Conservation (phyloP, 2,888 invertebrate species). For the Athalia cordata region DNA sequence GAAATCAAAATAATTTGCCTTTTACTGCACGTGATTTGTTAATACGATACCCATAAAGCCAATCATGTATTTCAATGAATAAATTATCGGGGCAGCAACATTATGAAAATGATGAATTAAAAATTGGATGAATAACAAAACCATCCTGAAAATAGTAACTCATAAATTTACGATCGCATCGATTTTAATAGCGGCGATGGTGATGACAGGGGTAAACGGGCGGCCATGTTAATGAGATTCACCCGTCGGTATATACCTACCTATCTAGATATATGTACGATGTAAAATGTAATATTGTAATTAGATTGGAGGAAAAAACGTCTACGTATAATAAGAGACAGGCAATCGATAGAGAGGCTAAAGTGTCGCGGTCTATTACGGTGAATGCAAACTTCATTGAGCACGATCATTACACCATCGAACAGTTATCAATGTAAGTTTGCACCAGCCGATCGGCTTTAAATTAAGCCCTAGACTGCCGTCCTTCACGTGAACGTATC, state of each 20-base stretch:
- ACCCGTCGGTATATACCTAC: no score
- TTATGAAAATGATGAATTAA: neutral
- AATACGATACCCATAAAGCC: no score
- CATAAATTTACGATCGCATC: no score
- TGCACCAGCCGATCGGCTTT: no score
- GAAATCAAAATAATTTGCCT: neutral
- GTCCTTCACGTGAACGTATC: no score
- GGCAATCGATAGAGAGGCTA: constrained; percentile 24
- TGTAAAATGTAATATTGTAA: constrained; percentile 6
- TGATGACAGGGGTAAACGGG: no score
- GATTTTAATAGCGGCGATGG: no score
- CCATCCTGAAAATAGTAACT: no score
- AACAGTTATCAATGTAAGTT: constrained; percentile 2
- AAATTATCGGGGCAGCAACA: neutral
- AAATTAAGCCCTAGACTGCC: neutral
- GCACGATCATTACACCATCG: neutral
- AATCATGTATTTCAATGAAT: no score
- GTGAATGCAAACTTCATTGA: constrained; percentile 3
- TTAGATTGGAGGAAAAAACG: constrained; percentile 16
- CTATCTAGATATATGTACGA: no score
- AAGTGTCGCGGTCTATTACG: constrained; percentile 31
- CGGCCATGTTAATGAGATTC: no score
- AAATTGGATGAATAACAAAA: neutral
- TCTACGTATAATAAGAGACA: neutral
- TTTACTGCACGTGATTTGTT: neutral